Base-by-base conservation (phyloP, 2,113 vertebrate genomes). In the Ifrita kowaldi region DNA sequence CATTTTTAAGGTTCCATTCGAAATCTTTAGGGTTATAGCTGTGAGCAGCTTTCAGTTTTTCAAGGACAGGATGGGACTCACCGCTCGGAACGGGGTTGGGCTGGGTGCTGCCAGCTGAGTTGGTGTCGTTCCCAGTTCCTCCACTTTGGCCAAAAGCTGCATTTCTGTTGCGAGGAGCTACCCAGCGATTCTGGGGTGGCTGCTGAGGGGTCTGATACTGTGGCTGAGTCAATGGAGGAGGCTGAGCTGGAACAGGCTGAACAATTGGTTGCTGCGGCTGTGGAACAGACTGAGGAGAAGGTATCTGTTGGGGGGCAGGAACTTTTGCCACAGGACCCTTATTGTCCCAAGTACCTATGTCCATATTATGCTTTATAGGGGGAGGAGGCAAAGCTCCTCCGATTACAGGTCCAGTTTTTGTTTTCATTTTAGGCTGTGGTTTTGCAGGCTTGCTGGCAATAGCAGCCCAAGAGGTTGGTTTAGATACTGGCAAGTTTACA, bases 11-110 rank as follows among this genome's bases (percentile, higher is more conserved):
- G 97, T 99, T 99, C 99, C 99, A 99, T 71, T 99, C 99, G 20
- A 99, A 99, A 95, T 99, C 99, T 97, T 98, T 98, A 93, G 99
- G 99, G 97, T 99, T 99, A 97, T 99, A 99, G 98, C 99, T 99
- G 98, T 99, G 99, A 52, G 98, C 98, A 2, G 99, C 99, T 81
- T 99, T 99, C 97, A 99, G 98, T 97, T 99, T 99, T 97, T 99
- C 99, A 62, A 99, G 98, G 42, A 99, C 98, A 0, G 99, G 99
- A 95, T 99, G 99, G 55, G 99, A 98, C 59, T 99, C 99, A 0
- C 50, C 93, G 13, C 98, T 97, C 0, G 97, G 97, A 68, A 98
- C 94, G 10, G 98, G 95, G 24, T 97, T 96, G 55, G 97, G 95
- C 88, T 97, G 98, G 47, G 97, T 46, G 24, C 89, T 98, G 19